phyloP scores from a whole-genome alignment of 37 sponge, comb jelly and placozoan genomes.

The Geodia barretti region DNA sequence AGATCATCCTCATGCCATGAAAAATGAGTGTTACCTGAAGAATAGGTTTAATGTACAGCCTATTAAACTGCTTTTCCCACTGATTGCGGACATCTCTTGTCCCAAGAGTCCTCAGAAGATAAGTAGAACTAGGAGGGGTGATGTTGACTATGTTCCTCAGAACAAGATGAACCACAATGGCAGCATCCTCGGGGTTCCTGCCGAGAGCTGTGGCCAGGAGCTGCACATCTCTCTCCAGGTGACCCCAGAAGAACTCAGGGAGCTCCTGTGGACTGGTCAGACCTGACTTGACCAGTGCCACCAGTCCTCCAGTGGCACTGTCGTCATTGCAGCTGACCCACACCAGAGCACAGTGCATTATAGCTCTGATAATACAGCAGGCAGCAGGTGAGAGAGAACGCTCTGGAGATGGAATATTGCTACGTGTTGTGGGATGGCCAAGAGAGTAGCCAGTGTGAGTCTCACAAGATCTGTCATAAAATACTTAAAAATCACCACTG shows the following conservation, averaged over 20 bases:
- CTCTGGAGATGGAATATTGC: conserved; percentile 45
- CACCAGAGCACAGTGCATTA: conserved; percentile 72
- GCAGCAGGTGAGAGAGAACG: conserved; percentile 52
- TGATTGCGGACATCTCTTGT: conserved; percentile 27
- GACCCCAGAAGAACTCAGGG: conserved; percentile 72
- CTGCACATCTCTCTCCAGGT: conserved; percentile 64
- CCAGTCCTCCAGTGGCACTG: conserved; percentile 11
- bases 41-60: conserved; percentile 48
- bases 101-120: neutral
- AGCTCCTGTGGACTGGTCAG: neutral
- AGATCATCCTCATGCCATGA: too few relatives aligned
- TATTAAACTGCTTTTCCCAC: conserved; percentile 53
- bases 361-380: conserved; percentile 52
- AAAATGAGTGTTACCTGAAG: too few relatives aligned
- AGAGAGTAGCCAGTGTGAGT: conserved; percentile 72
- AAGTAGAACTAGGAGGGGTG: neutral
- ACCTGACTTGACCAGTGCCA: conserved; percentile 23
- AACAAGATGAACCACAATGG: conserved; percentile 55
- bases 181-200: conserved; percentile 52
- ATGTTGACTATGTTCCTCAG: conserved; percentile 36
- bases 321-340: conserved; percentile 56
- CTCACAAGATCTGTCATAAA: conserved; percentile 31
- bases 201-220: conserved; percentile 29
- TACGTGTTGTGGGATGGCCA: conserved; percentile 30
- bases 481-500: too few relatives aligned